A percentile compares a stretch with the other conserved stretches of the same genome.
These are phyloP conservation scores for Cavia aperea DNA, from an alignment of 2,113 vertebrate species.

Conservation along the genomic window DNA sequence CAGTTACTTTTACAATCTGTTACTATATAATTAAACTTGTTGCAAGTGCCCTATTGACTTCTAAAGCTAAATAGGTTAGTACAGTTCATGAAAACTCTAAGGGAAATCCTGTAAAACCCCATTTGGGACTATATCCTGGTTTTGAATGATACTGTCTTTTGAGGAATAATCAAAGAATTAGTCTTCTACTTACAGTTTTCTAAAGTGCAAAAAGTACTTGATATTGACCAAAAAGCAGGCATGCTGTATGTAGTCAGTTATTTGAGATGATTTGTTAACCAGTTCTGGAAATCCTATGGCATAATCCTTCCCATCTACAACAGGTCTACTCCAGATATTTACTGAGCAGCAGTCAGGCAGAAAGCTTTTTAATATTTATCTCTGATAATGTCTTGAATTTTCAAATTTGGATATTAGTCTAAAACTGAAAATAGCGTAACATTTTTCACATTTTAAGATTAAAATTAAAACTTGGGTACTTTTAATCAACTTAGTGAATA, in stretches of 20 bases:
- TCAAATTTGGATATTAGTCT: background rate
- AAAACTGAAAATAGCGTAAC: slow-evolving; percentile 13
- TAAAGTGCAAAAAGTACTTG: background rate
- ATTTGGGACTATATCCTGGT: slow-evolving; percentile 8
- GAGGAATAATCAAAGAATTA: slow-evolving; percentile 14
- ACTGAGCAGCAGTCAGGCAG: background rate
- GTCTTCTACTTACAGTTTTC: slow-evolving; percentile 24
- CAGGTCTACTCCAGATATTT: background rate
- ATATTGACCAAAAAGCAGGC: background rate
- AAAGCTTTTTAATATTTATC: slow-evolving; percentile 7
- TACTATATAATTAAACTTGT: slow-evolving; percentile 38
- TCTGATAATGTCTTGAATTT: slow-evolving; percentile 10
- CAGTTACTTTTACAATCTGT: slow-evolving; percentile 15
- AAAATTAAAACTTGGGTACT: slow-evolving; percentile 10
- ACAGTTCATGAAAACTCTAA: slow-evolving; percentile 33
- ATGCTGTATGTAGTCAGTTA: background rate
- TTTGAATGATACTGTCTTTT: background rate
- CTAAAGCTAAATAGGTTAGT: slow-evolving; percentile 28
- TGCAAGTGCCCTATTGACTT: slow-evolving; percentile 43
- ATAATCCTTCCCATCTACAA: background rate
- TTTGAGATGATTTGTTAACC: background rate
- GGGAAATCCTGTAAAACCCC: background rate
- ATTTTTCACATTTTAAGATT: background rate
- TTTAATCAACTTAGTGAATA: background rate
- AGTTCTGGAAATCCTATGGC: background rate